Evolutionary conservation across 2,888 invertebrate genomes (phyloP).

Genomic region (Beris morrisii): DNA sequence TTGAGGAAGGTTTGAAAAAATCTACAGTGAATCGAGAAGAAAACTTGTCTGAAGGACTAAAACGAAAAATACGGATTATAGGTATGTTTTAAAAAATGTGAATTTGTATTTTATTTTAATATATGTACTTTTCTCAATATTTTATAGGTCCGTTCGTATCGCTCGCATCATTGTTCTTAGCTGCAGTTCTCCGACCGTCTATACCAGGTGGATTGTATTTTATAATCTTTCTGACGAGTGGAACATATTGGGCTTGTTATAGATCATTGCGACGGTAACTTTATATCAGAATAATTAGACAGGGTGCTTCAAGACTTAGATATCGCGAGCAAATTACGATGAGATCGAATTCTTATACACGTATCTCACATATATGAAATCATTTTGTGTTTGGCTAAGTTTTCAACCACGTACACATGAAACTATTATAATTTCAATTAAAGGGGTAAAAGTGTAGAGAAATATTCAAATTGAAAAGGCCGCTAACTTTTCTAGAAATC

Average conservation of each 20-base stretch:
- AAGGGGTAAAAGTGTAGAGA: too few species aligned
- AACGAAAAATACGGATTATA: constrained; percentile 5
- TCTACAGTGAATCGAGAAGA: background rate
- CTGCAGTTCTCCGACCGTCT: constrained; percentile 74
- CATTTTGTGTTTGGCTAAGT: background rate
- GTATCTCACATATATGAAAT: background rate
- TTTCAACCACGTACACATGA: background rate
- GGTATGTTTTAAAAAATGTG: constrained; percentile 7
- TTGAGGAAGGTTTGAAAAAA: constrained; percentile 13
- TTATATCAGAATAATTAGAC: background rate
- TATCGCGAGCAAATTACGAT: background rate
- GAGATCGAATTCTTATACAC: background rate
- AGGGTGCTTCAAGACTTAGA: background rate
- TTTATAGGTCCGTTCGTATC: constrained; percentile 51
- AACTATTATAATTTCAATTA: too few species aligned
- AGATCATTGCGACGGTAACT: constrained; percentile 65
- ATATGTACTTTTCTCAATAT: background rate
- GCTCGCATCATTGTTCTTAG: constrained; percentile 51
- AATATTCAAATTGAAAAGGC: too few species aligned
- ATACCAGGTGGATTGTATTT: constrained; percentile 84
- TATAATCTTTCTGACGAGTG: constrained; percentile 77
- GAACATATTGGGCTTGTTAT: constrained; percentile 87
- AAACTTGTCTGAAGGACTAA: background rate
- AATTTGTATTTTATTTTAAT: background rate
- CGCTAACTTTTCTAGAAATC: too few species aligned